A percentile compares a stretch with the other conserved stretches of the same genome.
Conservation (phyloP, 2,888 invertebrate species). For the Drosophila mulleri region DNA sequence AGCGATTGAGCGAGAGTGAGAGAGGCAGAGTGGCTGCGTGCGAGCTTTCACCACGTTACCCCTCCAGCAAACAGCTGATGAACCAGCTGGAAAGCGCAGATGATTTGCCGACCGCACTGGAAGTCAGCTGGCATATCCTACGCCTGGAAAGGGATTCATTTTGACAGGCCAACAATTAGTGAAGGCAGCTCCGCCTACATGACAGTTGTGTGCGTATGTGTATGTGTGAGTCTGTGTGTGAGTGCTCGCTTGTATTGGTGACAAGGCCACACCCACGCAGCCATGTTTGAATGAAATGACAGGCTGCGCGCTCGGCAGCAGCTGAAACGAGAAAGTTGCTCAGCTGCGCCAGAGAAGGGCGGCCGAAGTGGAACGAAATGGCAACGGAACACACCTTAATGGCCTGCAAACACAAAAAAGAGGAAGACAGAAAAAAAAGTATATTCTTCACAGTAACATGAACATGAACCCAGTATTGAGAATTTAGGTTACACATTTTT, state of each 20-base stretch:
- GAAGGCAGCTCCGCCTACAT: constrained; percentile 72
- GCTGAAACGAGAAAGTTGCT: constrained; percentile 58
- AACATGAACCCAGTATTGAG: constrained; percentile 52
- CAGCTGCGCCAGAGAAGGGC: constrained; percentile 20
- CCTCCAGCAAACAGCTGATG: constrained; percentile 68
- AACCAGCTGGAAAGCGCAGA: constrained; percentile 65
- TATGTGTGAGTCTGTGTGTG: constrained; percentile 15
- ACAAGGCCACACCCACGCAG: constrained; percentile 85
- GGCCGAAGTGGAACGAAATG: constrained; percentile 42
- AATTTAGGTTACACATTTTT: constrained; percentile 79
- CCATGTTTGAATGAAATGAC: constrained; percentile 83
- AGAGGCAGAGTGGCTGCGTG: neutral
- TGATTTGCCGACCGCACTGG: constrained; percentile 31
- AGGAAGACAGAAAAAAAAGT: neutral
- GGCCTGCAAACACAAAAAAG: constrained; percentile 28
- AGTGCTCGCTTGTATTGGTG: constrained; percentile 22
- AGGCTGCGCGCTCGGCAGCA: constrained; percentile 48
- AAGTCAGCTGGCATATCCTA: constrained; percentile 37
- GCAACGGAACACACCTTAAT: constrained; percentile 61
- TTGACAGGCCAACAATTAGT: constrained; percentile 49
- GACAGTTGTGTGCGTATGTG: constrained; percentile 19
- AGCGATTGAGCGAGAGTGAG: constrained; percentile 6
- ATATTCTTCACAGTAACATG: constrained; percentile 49
- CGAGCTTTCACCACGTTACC: constrained; percentile 67
- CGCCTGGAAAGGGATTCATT: constrained; percentile 64